Percentiles rank a stretch among this genome's conserved stretches.
Conservation (phyloP, 2,113 vertebrate genomes). For the Thermophis baileyi region DNA sequence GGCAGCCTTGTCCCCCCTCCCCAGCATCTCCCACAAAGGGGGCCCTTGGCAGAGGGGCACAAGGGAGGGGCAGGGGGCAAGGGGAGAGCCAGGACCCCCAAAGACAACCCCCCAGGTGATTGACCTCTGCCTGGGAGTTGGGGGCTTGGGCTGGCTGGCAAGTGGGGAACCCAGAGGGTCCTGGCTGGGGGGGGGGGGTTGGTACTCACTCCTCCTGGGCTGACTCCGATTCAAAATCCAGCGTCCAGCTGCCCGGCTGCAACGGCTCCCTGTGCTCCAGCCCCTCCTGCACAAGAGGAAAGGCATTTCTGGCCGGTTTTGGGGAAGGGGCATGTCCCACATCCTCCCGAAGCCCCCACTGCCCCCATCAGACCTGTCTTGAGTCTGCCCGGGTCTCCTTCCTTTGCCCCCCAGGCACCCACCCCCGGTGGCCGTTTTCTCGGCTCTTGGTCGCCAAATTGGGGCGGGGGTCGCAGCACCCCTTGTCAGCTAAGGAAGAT, state of each 20-base stretch:
- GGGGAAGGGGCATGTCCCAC: background rate
- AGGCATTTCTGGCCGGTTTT: background rate
- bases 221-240: background rate
- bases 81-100: background rate
- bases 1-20: background rate
- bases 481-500: background rate
- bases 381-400: background rate
- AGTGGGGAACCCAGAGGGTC: too few relatives aligned
- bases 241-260: background rate
- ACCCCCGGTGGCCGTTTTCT: background rate
- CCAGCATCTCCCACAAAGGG: too few relatives aligned
- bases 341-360: background rate
- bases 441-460: background rate
- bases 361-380: background rate
- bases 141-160: background rate
- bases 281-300: background rate
- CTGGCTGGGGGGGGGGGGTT: accelerated
- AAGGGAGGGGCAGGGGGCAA: background rate
- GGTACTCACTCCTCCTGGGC: background rate
- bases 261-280: background rate
- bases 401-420: background rate
- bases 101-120: background rate
- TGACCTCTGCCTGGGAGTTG: background rate
- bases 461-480: background rate
- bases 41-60: background rate